Conservation (phyloP, 2,113 vertebrate species). For the Parus major region DNA sequence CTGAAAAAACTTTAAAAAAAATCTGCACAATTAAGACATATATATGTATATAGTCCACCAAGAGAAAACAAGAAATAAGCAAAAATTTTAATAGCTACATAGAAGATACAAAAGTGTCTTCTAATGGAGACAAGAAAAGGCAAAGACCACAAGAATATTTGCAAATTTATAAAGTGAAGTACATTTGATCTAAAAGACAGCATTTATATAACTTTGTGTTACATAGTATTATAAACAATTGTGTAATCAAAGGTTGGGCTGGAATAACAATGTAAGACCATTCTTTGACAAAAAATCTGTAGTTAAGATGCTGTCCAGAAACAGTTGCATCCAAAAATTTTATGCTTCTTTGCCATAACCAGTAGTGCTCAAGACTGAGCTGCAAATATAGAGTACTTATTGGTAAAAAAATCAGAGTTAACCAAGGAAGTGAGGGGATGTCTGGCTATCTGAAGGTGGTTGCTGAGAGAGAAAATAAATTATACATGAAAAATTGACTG, state of each 20-base stretch:
- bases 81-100: not conserved
- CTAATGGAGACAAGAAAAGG: not conserved
- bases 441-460: not conserved
- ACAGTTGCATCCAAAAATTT: not conserved
- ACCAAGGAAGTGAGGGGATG: not conserved
- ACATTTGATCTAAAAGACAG: not conserved
- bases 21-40: not conserved
- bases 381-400: not conserved
- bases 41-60: not conserved
- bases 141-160: not conserved
- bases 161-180: not conserved
- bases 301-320: not conserved
- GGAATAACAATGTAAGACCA: not conserved
- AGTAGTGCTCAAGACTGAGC: not conserved
- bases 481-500: not conserved
- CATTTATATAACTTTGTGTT: not conserved
- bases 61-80: not conserved
- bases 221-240: not conserved
- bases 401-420: not conserved
- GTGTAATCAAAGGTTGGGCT: slow-evolving; percentile 27
- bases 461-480: not conserved
- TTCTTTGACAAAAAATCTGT: not conserved
- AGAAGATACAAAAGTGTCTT: not conserved
- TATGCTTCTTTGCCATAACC: not conserved
- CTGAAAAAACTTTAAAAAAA: not conserved